Evolutionary conservation across 2,888 invertebrate species (phyloP).

Genomic region (Cheilosia vulpina): DNA sequence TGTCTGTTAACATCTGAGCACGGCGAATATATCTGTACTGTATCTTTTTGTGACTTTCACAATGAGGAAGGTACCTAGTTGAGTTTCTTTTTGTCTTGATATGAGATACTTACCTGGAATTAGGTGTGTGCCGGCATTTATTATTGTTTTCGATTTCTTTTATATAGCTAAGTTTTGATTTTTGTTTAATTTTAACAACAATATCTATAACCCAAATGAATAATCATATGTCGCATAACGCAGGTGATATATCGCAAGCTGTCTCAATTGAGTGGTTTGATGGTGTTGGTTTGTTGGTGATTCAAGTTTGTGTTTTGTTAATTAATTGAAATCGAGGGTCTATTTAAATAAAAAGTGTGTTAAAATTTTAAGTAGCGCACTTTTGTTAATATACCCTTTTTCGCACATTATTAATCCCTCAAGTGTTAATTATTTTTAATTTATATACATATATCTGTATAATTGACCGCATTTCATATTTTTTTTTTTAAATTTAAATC

Average conservation of each 20-base stretch:
- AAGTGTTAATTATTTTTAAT: constrained; percentile 20
- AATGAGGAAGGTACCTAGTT: constrained; percentile 26
- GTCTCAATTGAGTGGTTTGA: no score
- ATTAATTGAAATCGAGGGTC: not conserved
- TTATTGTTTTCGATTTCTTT: constrained; percentile 18
- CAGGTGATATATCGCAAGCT: no score
- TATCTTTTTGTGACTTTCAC: constrained; percentile 23
- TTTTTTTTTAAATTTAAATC: not conserved
- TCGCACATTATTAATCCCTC: not conserved
- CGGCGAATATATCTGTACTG: not conserved
- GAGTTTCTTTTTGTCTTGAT: constrained; percentile 19
- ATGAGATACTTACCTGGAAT: not conserved
- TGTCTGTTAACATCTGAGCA: constrained; percentile 4
- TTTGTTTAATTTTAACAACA: constrained; percentile 12
- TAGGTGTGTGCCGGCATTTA: constrained; percentile 24
- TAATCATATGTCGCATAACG: not conserved
- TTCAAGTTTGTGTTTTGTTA: not conserved
- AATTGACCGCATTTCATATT: constrained; percentile 16
- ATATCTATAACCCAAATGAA: not conserved
- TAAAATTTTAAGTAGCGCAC: constrained; percentile 13
- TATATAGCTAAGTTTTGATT: not conserved
- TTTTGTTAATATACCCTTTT: constrained; percentile 12
- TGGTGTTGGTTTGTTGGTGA: no score
- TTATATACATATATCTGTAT: not conserved
- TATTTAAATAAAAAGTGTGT: not conserved